Base-by-base conservation (phyloP, 2,113 vertebrate species). In the Terrapene triunguis region DNA sequence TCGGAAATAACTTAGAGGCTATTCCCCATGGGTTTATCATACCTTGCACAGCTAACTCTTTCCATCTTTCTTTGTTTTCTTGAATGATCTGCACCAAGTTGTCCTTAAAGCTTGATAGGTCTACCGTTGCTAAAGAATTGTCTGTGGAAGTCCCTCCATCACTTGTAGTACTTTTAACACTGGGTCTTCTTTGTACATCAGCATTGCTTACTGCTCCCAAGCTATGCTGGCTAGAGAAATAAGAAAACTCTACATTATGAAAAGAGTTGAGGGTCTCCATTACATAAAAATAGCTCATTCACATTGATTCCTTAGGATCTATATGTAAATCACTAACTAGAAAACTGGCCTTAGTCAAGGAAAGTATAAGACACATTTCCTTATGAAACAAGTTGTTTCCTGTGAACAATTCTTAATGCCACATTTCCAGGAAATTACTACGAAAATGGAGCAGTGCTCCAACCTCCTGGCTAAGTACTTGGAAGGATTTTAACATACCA, bases 21-120 rank as follows among this genome's bases (percentile, higher is more conserved):
- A 80, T 85, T 95, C 54, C 50, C 88, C 5, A 22, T 87, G 82
- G 78, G 11, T 5, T 35, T 74, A 74, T 74, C 97, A 55, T 98
- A 99, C 99, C 99, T 97, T 99, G 98, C 72, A 98, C 98, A 84
- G 99, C 99, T 92, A 99, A 96, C 97, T 99, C 99, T 96, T 99
- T 99, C 99, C 99, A 99, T 90, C 99, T 98, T 92, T 99, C 99
- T 96, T 99, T 99, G 98, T 99, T 99, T 97, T 99, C 98, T 97
- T 98, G 96, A 90, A 99, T 99, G 96, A 99, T 98, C 44, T 98
- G 98, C 76, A 99, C 98, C 87, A 99, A 98, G 95, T 98, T 99
- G 91, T 97, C 97, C 87, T 98, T 99, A 97, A 99, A 99, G 59
- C 97, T 98, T 13, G 98, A 98, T 93, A 99, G 97, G 94, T 99